Conservation (phyloP, 1,140 invertebrate species). For the Lasaia peninsularis region DNA sequence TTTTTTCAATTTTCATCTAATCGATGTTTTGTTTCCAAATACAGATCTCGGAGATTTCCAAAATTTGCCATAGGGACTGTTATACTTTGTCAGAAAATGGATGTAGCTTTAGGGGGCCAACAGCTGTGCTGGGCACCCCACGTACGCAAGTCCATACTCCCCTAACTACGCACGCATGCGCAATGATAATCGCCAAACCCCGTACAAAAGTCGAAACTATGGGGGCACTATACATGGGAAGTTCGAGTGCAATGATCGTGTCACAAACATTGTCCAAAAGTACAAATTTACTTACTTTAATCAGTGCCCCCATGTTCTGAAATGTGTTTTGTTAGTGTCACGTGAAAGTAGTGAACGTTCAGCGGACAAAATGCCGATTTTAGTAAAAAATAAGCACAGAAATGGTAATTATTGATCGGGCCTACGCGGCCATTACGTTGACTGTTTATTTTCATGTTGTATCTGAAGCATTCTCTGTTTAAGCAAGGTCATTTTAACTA, state of each 20-base stretch:
- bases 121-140: constrained; percentile 64
- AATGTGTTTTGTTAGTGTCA: constrained; percentile 54
- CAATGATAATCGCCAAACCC: constrained; percentile 46
- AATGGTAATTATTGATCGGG: constrained; percentile 73
- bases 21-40: no score
- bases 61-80: constrained; percentile 28
- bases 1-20: no score
- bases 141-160: constrained; percentile 53
- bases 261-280: constrained; percentile 34
- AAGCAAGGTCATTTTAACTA: background rate
- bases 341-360: constrained; percentile 39
- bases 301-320: constrained; percentile 33
- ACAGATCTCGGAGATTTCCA: constrained; percentile 4
- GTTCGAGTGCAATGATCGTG: constrained; percentile 48
- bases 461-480: background rate
- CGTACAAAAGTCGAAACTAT: constrained; percentile 41
- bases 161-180: constrained; percentile 65
- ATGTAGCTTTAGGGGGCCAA: constrained; percentile 21
- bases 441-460: background rate
- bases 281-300: constrained; percentile 19
- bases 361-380: constrained; percentile 55
- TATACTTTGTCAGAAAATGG: constrained; percentile 20
- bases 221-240: constrained; percentile 44
- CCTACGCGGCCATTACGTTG: constrained; percentile 49
- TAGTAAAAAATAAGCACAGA: constrained; percentile 55